phyloP scores from a whole-genome alignment of 2,888 invertebrate genomes.

The Biston betularia region DNA sequence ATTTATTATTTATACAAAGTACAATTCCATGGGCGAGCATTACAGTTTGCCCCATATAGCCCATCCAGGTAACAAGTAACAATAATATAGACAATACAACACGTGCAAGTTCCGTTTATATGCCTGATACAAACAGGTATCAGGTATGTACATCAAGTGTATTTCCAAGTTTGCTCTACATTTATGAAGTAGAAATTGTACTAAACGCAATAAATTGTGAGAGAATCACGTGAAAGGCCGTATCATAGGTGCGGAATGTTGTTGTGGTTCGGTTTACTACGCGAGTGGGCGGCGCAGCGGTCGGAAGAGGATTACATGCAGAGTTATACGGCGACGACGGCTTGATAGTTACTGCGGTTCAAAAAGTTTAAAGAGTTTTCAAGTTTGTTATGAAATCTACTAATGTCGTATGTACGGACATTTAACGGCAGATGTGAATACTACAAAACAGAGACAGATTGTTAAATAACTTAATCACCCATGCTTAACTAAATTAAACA shows the following conservation, averaged over 20 bases:
- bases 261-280: slow-evolving; percentile 65
- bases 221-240: slow-evolving; percentile 40
- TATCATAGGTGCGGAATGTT: slow-evolving; percentile 54
- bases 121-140: background rate
- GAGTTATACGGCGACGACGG: slow-evolving; percentile 53
- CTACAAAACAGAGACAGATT: too few relatives aligned
- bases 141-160: background rate
- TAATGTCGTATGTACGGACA: background rate
- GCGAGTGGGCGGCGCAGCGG: slow-evolving; percentile 61
- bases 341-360: slow-evolving; percentile 41
- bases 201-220: slow-evolving; percentile 5
- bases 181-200: slow-evolving; percentile 3
- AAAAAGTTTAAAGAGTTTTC: background rate
- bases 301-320: slow-evolving; percentile 63
- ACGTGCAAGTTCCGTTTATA: background rate
- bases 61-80: too few relatives aligned
- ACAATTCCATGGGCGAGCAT: too few relatives aligned
- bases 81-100: too few relatives aligned
- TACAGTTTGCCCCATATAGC: too few relatives aligned
- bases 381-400: too few relatives aligned
- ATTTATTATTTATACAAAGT: too few relatives aligned
- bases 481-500: too few relatives aligned
- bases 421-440: too few relatives aligned
- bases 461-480: too few relatives aligned
- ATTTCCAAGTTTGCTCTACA: too few relatives aligned